phyloP scores from a whole-genome alignment of 2,113 vertebrate genomes.

The Nycticorax nycticorax region DNA sequence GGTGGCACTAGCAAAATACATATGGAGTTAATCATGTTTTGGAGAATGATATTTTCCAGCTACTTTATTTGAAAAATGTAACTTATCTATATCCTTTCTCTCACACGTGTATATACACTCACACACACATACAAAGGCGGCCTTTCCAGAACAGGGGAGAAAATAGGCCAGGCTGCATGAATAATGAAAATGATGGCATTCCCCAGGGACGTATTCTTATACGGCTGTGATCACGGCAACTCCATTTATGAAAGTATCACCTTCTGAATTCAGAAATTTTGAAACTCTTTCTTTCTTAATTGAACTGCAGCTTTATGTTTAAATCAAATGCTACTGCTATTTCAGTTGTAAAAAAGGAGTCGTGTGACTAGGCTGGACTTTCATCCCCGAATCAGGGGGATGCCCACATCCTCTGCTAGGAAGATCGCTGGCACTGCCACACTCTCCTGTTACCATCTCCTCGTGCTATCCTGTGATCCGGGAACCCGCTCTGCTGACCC shows the following conservation, averaged over 20 bases:
- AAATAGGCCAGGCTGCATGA: constrained; percentile 38
- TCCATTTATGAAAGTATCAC: neutral
- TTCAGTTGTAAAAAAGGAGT: neutral
- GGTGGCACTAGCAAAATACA: neutral
- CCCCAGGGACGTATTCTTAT: neutral
- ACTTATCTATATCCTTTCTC: neutral
- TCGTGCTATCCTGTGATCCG: neutral
- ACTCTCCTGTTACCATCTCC: neutral
- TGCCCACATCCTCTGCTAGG: neutral
- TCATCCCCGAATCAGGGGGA: neutral
- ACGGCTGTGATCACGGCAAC: neutral
- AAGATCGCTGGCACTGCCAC: neutral
- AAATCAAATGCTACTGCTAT: neutral
- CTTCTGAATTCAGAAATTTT: neutral
- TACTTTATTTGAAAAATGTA: neutral
- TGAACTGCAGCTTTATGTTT: neutral
- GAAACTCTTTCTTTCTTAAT: neutral
- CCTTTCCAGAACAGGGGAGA: neutral
- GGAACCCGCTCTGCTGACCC: neutral
- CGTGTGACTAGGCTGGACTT: neutral
- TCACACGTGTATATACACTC: neutral
- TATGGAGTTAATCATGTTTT: neutral
- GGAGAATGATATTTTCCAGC: neutral
- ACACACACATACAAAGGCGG: neutral
- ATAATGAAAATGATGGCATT: constrained; percentile 18